These are phyloP conservation scores for Lethocerus indicus DNA, from an alignment of 1,140 invertebrate genomes.

Conservation along the genomic window DNA sequence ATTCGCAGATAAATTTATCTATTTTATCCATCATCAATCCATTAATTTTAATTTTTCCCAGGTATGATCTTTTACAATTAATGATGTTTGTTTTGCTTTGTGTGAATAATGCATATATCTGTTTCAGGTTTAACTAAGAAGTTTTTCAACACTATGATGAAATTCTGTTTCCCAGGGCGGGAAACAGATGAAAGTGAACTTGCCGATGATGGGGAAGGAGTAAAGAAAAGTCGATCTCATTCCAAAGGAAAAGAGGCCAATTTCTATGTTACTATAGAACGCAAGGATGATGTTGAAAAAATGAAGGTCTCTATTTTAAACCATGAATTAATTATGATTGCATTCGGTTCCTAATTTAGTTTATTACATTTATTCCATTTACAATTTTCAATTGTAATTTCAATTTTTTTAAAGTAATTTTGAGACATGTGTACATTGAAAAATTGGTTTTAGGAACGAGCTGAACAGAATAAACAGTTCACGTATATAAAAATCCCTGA, in stretches of 20 bases:
- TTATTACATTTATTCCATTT: not conserved
- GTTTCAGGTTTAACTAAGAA: constrained; percentile 75
- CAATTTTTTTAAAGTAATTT: constrained; percentile 5
- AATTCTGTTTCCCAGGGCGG: constrained; percentile 96
- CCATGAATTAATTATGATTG: no score
- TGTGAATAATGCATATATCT: no score
- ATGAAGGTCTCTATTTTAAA: constrained; percentile 61
- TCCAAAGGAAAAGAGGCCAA: constrained; percentile 56
- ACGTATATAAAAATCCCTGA: constrained; percentile 97
- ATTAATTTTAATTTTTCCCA: no score
- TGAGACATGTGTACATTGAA: no score
- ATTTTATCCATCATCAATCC: no score
- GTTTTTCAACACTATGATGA: constrained; percentile 94
- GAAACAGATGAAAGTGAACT: constrained; percentile 66
- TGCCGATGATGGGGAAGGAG: constrained; percentile 34
- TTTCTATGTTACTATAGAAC: constrained; percentile 72
- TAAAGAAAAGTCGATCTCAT: constrained; percentile 20
- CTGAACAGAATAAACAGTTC: constrained; percentile 96
- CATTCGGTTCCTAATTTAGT: not conserved
- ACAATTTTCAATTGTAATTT: not conserved
- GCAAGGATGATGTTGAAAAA: constrained; percentile 90
- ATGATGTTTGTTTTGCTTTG: no score
- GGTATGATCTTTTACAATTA: no score
- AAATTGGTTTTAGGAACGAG: constrained; percentile 60
- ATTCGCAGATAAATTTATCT: no score